phyloP scores from a whole-genome alignment of 2,797 vertebrate genomes.

The Tachyglossus aculeatus region DNA sequence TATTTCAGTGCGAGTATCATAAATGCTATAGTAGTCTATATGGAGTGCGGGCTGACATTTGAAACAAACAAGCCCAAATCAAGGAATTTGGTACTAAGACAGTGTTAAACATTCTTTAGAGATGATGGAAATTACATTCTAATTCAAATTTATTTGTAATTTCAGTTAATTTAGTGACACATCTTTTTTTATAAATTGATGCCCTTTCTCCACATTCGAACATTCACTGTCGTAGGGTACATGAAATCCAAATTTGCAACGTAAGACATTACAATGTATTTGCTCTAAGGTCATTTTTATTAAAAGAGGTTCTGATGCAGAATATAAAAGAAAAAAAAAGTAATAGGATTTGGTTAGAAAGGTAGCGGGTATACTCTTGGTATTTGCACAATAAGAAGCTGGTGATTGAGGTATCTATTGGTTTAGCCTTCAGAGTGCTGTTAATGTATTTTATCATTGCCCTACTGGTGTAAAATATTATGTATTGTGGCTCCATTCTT shows the following conservation, averaged over 20 bases:
- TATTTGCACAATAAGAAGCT: slow-evolving; percentile 32
- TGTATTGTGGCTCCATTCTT: slow-evolving; percentile 27
- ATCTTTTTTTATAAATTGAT: slow-evolving; percentile 31
- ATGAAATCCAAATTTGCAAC: slow-evolving; percentile 40
- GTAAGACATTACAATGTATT: slow-evolving; percentile 63
- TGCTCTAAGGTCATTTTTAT: slow-evolving; percentile 26
- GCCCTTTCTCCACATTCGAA: not conserved
- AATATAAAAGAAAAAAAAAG: slow-evolving; percentile 43
- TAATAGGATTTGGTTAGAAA: slow-evolving; percentile 18
- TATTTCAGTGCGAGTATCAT: not conserved
- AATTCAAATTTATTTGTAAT: not conserved
- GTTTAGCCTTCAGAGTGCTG: slow-evolving; percentile 35
- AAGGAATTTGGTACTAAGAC: accelerated
- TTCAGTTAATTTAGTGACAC: slow-evolving; percentile 22
- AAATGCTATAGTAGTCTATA: not conserved
- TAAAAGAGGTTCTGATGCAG: slow-evolving; percentile 59
- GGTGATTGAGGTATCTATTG: slow-evolving; percentile 45
- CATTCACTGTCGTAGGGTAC: slow-evolving; percentile 17
- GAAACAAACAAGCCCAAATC: slow-evolving; percentile 15
- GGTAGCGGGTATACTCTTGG: not conserved
- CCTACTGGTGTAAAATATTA: slow-evolving; percentile 41
- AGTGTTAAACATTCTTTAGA: not conserved
- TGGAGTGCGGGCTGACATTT: slow-evolving; percentile 1
- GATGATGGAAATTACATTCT: slow-evolving; percentile 21
- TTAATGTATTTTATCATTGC: slow-evolving; percentile 19